phyloP scores from a whole-genome alignment of 2,888 invertebrate species.

The Drosophila formosana region DNA sequence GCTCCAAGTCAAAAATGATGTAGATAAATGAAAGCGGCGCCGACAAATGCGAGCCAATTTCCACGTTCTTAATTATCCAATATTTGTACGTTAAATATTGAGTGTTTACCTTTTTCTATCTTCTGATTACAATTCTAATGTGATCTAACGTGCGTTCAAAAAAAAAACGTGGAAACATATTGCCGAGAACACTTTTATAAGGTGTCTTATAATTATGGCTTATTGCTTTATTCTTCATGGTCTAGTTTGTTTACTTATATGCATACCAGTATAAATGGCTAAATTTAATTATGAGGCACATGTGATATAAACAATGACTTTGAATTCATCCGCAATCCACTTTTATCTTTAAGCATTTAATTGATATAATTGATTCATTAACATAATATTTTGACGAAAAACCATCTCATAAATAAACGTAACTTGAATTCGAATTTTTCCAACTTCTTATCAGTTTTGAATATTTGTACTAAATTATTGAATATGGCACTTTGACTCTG shows the following conservation, averaged over 20 bases:
- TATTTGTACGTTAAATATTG: conserved; percentile 53
- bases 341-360: conserved; percentile 5
- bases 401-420: not conserved
- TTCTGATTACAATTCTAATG: conserved; percentile 33
- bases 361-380: not conserved
- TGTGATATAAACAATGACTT: conserved; percentile 14
- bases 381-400: not conserved
- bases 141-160: conserved; percentile 7
- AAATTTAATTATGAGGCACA: conserved; percentile 8
- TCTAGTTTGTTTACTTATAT: conserved; percentile 20
- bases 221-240: conserved; percentile 6
- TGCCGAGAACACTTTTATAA: conserved; percentile 10
- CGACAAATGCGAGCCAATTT: conserved; percentile 44
- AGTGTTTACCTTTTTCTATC: conserved; percentile 34
- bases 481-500: too few relatives aligned
- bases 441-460: too few relatives aligned
- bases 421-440: too few relatives aligned
- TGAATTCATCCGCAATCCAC: conserved; percentile 6
- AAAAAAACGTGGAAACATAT: conserved; percentile 5
- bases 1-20: conserved; percentile 4
- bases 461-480: too few relatives aligned
- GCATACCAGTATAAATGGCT: conserved; percentile 1
- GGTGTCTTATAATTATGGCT: conserved; percentile 20
- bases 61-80: conserved; percentile 54
- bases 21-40: conserved; percentile 44